Percentiles rank a stretch among this genome's conserved stretches.
These are phyloP conservation scores for Gambelia wislizenii DNA, from an alignment of 2,797 vertebrate genomes.

Conservation along the genomic window DNA sequence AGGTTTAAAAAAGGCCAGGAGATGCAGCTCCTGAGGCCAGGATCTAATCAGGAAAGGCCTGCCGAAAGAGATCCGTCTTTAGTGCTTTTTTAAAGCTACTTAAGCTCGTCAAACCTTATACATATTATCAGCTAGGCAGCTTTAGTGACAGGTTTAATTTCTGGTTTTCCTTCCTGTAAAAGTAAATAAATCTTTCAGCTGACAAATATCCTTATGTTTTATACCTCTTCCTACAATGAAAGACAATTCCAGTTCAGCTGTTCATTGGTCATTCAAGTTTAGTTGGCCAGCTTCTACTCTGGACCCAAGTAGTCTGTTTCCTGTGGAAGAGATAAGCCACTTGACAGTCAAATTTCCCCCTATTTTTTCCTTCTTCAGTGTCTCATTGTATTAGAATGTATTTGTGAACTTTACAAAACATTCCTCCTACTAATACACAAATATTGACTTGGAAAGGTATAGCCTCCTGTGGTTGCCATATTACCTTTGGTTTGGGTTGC, in stretches of 20 bases:
- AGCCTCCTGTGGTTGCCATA: slow-evolving; percentile 58
- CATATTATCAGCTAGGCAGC: slow-evolving; percentile 34
- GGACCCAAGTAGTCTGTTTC: slow-evolving; percentile 72
- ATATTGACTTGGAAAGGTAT: slow-evolving; percentile 70
- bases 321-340: slow-evolving; percentile 62
- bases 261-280: slow-evolving; percentile 73
- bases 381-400: slow-evolving; percentile 53
- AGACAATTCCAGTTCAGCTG: slow-evolving; percentile 62
- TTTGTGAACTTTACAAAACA: slow-evolving; percentile 65
- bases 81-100: too few species aligned
- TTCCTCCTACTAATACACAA: slow-evolving; percentile 68
- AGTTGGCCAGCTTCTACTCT: slow-evolving; percentile 77
- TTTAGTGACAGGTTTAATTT: slow-evolving; percentile 72
- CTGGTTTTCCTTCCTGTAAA: slow-evolving; percentile 68
- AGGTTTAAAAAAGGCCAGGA: too few species aligned
- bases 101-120: slow-evolving; percentile 63
- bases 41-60: too few species aligned
- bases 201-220: slow-evolving; percentile 53
- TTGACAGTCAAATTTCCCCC: slow-evolving; percentile 68
- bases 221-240: slow-evolving; percentile 56
- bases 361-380: slow-evolving; percentile 53
- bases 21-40: too few species aligned
- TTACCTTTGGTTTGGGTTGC: slow-evolving; percentile 63
- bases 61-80: too few species aligned
- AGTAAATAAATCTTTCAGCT: slow-evolving; percentile 73